Base-by-base conservation (phyloP, 2,888 invertebrate genomes). In the Plebejus melissa region DNA sequence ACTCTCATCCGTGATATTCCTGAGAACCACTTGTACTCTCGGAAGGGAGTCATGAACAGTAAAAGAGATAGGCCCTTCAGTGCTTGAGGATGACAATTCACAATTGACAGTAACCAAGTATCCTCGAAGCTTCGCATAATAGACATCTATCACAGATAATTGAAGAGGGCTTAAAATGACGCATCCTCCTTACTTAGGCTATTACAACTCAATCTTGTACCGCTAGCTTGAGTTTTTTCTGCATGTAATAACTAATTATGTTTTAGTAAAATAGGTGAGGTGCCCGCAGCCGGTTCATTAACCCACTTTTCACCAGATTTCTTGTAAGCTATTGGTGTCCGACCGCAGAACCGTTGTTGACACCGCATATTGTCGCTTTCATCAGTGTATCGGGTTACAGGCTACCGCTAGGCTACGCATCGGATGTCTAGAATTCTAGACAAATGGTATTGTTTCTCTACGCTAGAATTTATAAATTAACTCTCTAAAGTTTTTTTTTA, bases 341-440 rank as follows among this genome's bases (percentile, higher is more conserved):
- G 57, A 70, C 75, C 72, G 16, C 74, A 50, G 70, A 74, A 76
- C 77, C 76, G 77, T 76, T 76, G 60, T 54, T 70, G 57, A 22
- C 75, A 54, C 77, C 76, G 72, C 32, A 36, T 65, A 60, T 77
- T 75, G 76, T 76, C 76, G 74, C 76, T 77, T 76, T 76, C 76
- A 74, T 75, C 74, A 16, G 74, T 38, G 74, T 58, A 60, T 69
- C n/a, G 54, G 74, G 69, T 60, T 54, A 50, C 74, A 28, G 28
- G 65, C 69, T 32, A n/a, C 46, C 60, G 32, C 41, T 54, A 32
- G 50, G 36, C 32, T 57, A 57, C 36, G 28, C 32, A 50, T 36
- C 36, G 2, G n/a, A 74, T 74, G 54, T 57, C 65, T 65, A 65
- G 11, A 65, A 28, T 57, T 57, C 65, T 65, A 65, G 32, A 65